phyloP scores from a whole-genome alignment of 37 sponge, comb jelly and placozoan species.

The Aphrocallistes beatrix region DNA sequence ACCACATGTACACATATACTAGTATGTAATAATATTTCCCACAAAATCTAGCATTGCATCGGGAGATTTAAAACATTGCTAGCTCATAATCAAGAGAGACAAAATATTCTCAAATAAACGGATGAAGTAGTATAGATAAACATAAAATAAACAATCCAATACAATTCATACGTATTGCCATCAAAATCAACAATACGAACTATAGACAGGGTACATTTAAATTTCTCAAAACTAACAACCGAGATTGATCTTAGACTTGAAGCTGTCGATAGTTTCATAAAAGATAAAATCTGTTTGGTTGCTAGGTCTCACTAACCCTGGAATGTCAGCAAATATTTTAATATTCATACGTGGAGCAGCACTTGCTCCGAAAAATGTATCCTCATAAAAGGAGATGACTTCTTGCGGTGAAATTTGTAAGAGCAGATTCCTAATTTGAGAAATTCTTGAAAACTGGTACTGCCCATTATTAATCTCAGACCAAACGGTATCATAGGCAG shows the following conservation, averaged over 20 bases:
- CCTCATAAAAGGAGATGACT: constrained; percentile 31
- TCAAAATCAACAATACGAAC: too few species aligned
- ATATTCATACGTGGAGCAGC: not conserved
- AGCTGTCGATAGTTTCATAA: not conserved
- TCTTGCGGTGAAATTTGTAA: not conserved
- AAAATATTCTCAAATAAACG: too few species aligned
- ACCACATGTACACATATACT: too few species aligned
- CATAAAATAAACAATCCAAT: too few species aligned
- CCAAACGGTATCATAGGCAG: constrained; percentile 40
- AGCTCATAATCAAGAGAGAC: too few species aligned
- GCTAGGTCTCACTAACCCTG: not conserved
- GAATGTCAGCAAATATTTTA: not conserved
- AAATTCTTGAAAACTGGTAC: constrained; percentile 36
- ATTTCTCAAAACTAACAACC: not conserved
- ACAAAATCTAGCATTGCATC: too few species aligned
- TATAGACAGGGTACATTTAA: too few species aligned
- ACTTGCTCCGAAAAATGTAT: not conserved
- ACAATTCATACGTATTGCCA: too few species aligned
- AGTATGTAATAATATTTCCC: too few species aligned
- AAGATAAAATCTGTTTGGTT: not conserved
- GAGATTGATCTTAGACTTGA: not conserved
- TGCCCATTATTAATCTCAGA: constrained; percentile 13
- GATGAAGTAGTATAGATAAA: too few species aligned
- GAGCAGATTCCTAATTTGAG: constrained; percentile 17
- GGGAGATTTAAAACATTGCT: too few species aligned